Base-by-base conservation (phyloP, 2,113 vertebrate genomes). In the Archocentrus centrarchus region DNA sequence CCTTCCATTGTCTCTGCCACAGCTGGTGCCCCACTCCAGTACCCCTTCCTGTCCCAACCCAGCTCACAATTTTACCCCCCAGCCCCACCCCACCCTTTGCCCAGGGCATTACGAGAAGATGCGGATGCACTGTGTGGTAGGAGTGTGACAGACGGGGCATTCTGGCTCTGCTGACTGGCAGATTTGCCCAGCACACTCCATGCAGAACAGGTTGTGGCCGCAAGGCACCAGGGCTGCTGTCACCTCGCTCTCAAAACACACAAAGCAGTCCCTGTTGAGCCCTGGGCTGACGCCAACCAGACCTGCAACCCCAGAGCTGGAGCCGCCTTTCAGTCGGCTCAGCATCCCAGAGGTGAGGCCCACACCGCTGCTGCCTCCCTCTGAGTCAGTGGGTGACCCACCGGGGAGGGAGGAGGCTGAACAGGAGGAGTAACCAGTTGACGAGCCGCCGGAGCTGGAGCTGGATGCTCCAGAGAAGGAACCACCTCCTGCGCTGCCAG, bases 171-270 rank as follows among this genome's bases (percentile, higher is more conserved):
- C 93, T 1, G 96, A 97, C 93, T 97, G 97, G 50, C 98, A 99
- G 94, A 99, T 99, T 84, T 97, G 97, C 73, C 97, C 96, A 0
- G 98, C 98, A 0, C 98, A 99, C 90, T 99, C 98, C 98, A 99
- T 99, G 96, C 98, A 99, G 96, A 99, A 99, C 77, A 99, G 97
- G 94, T 99, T 99, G 96, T 99, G 98, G 85, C 98, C 98, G 7
- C 98, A 99, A 76, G 98, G 98, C 86, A 99, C 97, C 77, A 99
- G 88, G 1, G 97, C 98, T 0, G 98, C 98, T 1, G 97, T 98
- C 79, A 97, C 98, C 95, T 99, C 97, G 13, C 98, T 98, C 92
- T 99, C 98, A 0, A 97, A 97, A 62, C 98, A 99, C 85, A 99
- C 97, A 82, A 97, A 97, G 89, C 98, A 99, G 94, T 99, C 98